These are phyloP conservation scores for Sesia apiformis DNA, from an alignment of 2,888 invertebrate genomes.

Conservation along the genomic window DNA sequence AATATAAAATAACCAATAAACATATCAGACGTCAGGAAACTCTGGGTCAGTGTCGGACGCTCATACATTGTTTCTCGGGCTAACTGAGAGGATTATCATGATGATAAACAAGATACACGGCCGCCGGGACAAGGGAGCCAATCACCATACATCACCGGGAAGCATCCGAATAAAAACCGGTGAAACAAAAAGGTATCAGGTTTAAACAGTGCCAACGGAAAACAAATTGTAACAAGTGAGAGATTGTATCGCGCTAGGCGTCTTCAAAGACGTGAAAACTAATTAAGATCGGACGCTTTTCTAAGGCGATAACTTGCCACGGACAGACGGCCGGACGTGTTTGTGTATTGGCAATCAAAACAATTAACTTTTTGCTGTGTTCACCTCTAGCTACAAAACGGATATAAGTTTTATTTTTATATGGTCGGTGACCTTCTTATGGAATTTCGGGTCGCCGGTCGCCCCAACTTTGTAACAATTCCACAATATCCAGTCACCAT, in stretches of 20 bases:
- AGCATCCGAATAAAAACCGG: constrained; percentile 59
- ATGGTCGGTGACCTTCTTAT: constrained; percentile 25
- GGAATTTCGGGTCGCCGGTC: constrained; percentile 19
- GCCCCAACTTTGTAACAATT: neutral
- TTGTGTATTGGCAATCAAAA: constrained; percentile 70
- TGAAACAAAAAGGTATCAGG: constrained; percentile 59
- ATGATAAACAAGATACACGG: constrained; percentile 68
- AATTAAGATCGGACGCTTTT: constrained; percentile 73
- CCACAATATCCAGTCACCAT: too few species aligned
- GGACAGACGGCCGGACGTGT: constrained; percentile 58
- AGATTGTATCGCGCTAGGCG: constrained; percentile 69
- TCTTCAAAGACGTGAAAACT: constrained; percentile 72
- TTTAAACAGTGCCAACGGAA: constrained; percentile 62
- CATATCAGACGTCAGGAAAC: constrained; percentile 36
- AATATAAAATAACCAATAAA: constrained; percentile 11
- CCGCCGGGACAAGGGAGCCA: constrained; percentile 63
- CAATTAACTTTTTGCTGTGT: constrained; percentile 68
- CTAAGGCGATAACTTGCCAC: constrained; percentile 65
- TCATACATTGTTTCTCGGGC: constrained; percentile 60
- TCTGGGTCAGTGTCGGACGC: constrained; percentile 28
- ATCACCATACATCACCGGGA: constrained; percentile 71
- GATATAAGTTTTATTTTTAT: constrained; percentile 17
- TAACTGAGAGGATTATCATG: constrained; percentile 61
- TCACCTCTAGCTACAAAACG: constrained; percentile 48
- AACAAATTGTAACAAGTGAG: constrained; percentile 71